Base-by-base conservation (phyloP, 1,140 invertebrate genomes). In the Anastrepha obliqua region DNA sequence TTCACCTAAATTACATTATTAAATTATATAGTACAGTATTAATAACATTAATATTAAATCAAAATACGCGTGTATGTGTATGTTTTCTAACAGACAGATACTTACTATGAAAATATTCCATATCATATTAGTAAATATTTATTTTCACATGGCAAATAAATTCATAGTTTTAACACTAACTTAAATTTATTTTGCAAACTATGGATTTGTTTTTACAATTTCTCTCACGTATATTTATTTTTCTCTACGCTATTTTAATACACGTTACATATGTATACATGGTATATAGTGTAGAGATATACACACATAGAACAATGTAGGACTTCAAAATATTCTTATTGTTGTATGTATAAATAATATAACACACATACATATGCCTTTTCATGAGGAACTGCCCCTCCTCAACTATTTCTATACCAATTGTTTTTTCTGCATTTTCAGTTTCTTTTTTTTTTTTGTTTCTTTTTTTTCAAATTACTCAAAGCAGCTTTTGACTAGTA, bases 401-500 rank as follows among this genome's bases (percentile, higher is more conserved):
- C 64, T 29, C 64, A 65, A 55, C 51, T 42, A 74, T 47, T 70
- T 13, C 15, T 39, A 42, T 67, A 74, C 17, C n/a, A 81, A 55
- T 11, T 7, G n/a, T 55, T 55, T 55, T 55, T 55, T 55, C 6
- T 2, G 2, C 51, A 3, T 2, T n/a, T 17, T 62, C 4, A 62
- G 7, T 62, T 62, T 15, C 60, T 62, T 5, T 13, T 62, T 62
- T 62, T 62, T 13, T 62, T 3, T 62, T 62, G n/a, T n/a, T n/a
- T n/a, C n/a, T 62, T 1, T 62, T 62, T 62, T 62, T 78, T 47
- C 3, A 5, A 29, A 29, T 58, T 81, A 20, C n/a, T 81, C 74
- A 55, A 55, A 11, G 74, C 47, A 58, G 47, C 47, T 81, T 74
- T 81, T 81, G 74, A 81, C 74, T 81, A 81, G 74, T 55, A 81